Percentiles rank a stretch among this genome's conserved stretches.
These are phyloP conservation scores for Eueides isabella DNA, from an alignment of 1,140 invertebrate species.

Conservation along the genomic window DNA sequence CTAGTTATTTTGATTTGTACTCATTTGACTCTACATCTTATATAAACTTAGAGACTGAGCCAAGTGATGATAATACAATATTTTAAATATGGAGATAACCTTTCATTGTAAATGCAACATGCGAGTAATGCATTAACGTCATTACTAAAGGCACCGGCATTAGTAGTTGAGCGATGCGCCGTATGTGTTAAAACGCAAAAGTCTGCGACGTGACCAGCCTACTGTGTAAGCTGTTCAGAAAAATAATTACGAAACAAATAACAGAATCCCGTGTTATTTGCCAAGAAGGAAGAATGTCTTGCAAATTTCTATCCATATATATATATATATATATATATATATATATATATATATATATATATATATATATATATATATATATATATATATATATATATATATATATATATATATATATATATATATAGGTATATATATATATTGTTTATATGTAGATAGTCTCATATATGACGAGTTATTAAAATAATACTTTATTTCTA, in stretches of 20 bases:
- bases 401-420: too few species aligned
- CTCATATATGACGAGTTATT: too few species aligned
- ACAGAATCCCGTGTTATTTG: conserved; percentile 22
- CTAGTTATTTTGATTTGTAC: too few species aligned
- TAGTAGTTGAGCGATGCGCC: conserved; percentile 25
- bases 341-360: too few species aligned
- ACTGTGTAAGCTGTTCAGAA: background rate
- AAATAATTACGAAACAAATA: conserved; percentile 33
- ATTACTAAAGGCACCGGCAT: conserved; percentile 25
- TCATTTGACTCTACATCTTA: too few species aligned
- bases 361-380: too few species aligned
- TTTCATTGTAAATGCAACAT: conserved; percentile 7
- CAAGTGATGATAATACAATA: background rate
- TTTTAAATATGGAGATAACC: background rate
- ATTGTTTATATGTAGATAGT: too few species aligned
- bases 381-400: too few species aligned
- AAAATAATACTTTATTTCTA: too few species aligned
- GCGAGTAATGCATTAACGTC: conserved; percentile 28
- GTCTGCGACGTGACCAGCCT: conserved; percentile 19
- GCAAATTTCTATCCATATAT: conserved; percentile 25
- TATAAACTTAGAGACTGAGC: too few species aligned
- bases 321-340: too few species aligned
- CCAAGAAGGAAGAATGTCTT: conserved; percentile 52
- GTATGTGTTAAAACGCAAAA: conserved; percentile 25
- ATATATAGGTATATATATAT: too few species aligned